Base-by-base conservation (phyloP, 1,140 invertebrate species). In the Ylistrum balloti region DNA sequence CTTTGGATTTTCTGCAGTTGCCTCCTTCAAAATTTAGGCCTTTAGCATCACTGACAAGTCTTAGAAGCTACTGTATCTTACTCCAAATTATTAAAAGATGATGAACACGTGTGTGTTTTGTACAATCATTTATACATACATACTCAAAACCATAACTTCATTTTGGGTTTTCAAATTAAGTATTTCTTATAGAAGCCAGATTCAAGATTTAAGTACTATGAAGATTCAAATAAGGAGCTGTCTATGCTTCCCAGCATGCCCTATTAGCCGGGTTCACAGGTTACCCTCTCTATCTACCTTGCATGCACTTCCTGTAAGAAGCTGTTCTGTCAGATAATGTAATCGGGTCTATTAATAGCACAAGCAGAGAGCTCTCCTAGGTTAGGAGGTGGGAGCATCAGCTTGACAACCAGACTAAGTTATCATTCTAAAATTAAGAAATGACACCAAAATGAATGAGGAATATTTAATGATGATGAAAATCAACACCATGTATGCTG, bases 251-350 rank as follows among this genome's bases (percentile, higher is more conserved):
- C 56, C 56, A 74, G 56, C 56, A 74, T 74, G 56, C 56, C 56
- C 56, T 74, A n/a, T 28, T n/a, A 74, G 56, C 5, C 56, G 17
- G n/a, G 17, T 74, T 74, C 56, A 74, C n/a, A 74, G 56, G 20
- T 74, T 74, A 74, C 56, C 56, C 56, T 11, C 56, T 74, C 56
- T 74, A 74, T 74, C 56, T 74, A 74, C 56, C 56, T 74, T 74
- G 56, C 56, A 74, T 74, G 56, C 56, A 74, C 56, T 74, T 74
- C 56, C 56, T 74, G 56, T 74, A 74, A 74, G 56, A 74, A 74
- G 56, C 56, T 74, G 56, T 1, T 74, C 56, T 74, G 56, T 74
- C 56, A 74, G 56, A 74, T 74, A 74, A 74, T 74, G 56, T 74
- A 74, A 74, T 74, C 56, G 28, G 28, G 56, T 74, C 56, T 74